Base-by-base conservation (phyloP, 2,888 invertebrate species). In the Galerucella pusilla region DNA sequence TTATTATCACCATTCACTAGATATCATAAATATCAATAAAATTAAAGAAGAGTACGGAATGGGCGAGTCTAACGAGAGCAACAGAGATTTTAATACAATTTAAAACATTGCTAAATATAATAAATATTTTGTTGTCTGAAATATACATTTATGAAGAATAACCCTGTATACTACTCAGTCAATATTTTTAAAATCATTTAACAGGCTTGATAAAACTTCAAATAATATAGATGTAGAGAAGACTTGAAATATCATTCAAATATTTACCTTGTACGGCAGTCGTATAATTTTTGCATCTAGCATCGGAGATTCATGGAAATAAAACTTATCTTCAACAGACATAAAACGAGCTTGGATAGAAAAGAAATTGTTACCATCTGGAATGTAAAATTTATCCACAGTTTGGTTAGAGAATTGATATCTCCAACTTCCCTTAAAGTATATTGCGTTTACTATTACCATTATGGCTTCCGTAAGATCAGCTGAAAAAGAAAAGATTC, bases 341-440 rank as follows among this genome's bases (percentile, higher is more conserved):
- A 97, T 97, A 81, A 92, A 93, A 0, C 90, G 89, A 0, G 90
- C 90, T 1, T 87, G 85, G 64, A 91, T 88, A 71, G 88, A 88
- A 20, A 75, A 64, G 71, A 78, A 77, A 73, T 88, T 88, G 2
- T 85, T 82, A 0, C 87, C 86, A 0, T 89, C 87, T 0, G 89
- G 87, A 9, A 90, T 85, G 83, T 91, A 91, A 87, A 97, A 97
- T 7, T 87, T 86, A 1, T 89, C 90, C 0, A 86, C 88, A 0
- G 94, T 95, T 0, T 88, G 87, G 74, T 91, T 91, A 0, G 90
- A 88, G 83, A 96, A 96, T 82, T 91, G 91, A 77, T 91, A 89
- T 0, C 90, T 89, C 96, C 96, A 96, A 0, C 90, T 88, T 0
- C 96, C 96, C 84, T 94, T 94, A 89, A 96, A 96, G 88, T 92